Conservation (phyloP, 2,888 invertebrate genomes). For the Lasius fuliginosus region DNA sequence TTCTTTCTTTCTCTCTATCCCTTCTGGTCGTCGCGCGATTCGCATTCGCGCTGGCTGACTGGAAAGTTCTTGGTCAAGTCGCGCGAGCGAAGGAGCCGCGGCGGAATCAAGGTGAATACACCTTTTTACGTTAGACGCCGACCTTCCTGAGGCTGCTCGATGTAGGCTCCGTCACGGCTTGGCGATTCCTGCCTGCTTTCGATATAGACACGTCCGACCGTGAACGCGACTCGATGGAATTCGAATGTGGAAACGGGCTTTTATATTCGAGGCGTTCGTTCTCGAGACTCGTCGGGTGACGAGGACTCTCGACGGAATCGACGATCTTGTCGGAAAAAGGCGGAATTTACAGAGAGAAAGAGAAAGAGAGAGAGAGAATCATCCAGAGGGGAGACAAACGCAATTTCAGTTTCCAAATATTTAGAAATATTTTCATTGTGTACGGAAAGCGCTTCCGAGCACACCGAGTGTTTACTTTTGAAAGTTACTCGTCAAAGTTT, state of each 20-base stretch:
- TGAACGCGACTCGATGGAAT: conserved; percentile 72
- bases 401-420: conserved; percentile 1
- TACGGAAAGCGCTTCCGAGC: neutral
- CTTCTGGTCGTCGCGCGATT: conserved; percentile 30
- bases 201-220: conserved; percentile 72
- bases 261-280: neutral
- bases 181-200: conserved; percentile 67
- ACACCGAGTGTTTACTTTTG: neutral
- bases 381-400: neutral
- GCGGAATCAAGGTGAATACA: conserved; percentile 75
- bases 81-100: conserved; percentile 69
- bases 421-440: neutral
- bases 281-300: neutral
- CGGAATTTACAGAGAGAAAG: neutral
- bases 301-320: conserved; percentile 18
- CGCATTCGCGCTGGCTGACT: conserved; percentile 34
- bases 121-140: conserved; percentile 72
- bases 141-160: conserved; percentile 72
- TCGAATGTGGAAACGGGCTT: conserved; percentile 62
- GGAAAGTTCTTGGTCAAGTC: conserved; percentile 72
- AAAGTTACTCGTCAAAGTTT: neutral
- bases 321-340: neutral
- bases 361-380: too few relatives aligned
- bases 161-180: conserved; percentile 76
- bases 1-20: neutral